These are phyloP conservation scores for Aplocera efformata DNA, from an alignment of 2,888 invertebrate species.

Conservation along the genomic window DNA sequence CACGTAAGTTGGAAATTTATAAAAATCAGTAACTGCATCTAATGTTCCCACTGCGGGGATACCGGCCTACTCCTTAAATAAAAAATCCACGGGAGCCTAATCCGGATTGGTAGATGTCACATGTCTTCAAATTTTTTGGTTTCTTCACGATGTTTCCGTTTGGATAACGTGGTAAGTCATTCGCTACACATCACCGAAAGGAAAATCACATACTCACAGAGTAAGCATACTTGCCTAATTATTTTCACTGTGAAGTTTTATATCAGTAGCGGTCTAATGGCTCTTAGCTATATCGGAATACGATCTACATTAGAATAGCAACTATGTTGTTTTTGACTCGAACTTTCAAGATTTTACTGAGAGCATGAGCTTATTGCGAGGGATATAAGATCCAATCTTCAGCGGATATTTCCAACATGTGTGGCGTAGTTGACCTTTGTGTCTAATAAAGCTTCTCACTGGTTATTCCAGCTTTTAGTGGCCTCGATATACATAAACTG, in stretches of 20 bases:
- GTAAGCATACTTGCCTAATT: no score
- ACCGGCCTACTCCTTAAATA: no score
- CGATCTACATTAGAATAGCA: conserved; percentile 3
- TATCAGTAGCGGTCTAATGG: background rate
- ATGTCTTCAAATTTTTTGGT: no score
- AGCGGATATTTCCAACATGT: background rate
- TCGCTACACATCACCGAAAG: no score
- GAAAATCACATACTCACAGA: no score
- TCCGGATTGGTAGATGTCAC: no score
- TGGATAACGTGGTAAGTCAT: no score
- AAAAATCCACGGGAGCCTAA: no score
- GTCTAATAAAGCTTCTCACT: conserved; percentile 6
- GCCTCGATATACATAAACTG: background rate
- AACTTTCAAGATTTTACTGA: background rate
- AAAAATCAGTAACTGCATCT: no score
- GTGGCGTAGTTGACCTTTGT: conserved; percentile 8
- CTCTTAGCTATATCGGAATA: background rate
- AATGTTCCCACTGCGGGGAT: no score
- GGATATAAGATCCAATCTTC: background rate
- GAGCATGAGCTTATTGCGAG: background rate
- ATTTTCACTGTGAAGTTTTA: background rate
- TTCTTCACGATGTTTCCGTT: no score
- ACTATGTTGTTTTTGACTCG: background rate
- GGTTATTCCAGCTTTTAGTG: conserved; percentile 4
- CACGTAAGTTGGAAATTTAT: no score